A percentile compares a stretch with the other conserved stretches of the same genome.
These are phyloP conservation scores for Mus pahari DNA, from an alignment of 2,113 vertebrate species.

Conservation along the genomic window DNA sequence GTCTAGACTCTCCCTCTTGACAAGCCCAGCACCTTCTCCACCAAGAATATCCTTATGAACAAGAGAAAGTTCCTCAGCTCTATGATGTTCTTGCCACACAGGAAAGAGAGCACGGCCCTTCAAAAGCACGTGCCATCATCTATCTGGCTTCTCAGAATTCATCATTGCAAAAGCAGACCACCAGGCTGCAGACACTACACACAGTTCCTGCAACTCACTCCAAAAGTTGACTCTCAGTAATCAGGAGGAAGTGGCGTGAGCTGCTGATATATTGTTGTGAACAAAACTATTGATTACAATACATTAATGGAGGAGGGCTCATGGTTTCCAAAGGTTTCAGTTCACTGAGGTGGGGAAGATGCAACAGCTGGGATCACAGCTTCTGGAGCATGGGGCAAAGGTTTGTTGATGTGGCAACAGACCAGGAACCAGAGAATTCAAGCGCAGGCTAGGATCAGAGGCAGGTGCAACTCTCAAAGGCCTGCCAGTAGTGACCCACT, in stretches of 20 bases:
- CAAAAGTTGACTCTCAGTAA: neutral
- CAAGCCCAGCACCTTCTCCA: neutral
- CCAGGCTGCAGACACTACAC: neutral
- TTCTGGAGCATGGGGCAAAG: no score
- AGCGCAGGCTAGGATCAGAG: neutral
- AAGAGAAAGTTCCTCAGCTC: neutral
- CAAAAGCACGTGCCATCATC: neutral
- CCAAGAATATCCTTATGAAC: neutral
- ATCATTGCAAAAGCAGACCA: neutral
- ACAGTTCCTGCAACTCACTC: neutral
- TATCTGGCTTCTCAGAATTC: neutral
- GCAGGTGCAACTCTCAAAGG: neutral
- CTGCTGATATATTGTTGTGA: no score
- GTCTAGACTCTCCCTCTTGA: neutral
- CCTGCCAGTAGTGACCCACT: neutral
- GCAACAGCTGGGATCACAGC: neutral
- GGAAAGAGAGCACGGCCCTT: neutral
- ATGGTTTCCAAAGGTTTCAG: neutral
- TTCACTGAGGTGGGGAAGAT: no score
- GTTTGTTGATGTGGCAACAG: neutral
- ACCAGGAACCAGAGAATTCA: neutral
- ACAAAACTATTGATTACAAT: neutral
- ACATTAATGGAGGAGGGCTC: no score
- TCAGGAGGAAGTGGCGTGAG: neutral
- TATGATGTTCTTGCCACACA: neutral